A percentile compares a stretch with the other conserved stretches of the same genome.
Conservation (phyloP, 2,797 vertebrate genomes). For the Emydoidea blandingii region DNA sequence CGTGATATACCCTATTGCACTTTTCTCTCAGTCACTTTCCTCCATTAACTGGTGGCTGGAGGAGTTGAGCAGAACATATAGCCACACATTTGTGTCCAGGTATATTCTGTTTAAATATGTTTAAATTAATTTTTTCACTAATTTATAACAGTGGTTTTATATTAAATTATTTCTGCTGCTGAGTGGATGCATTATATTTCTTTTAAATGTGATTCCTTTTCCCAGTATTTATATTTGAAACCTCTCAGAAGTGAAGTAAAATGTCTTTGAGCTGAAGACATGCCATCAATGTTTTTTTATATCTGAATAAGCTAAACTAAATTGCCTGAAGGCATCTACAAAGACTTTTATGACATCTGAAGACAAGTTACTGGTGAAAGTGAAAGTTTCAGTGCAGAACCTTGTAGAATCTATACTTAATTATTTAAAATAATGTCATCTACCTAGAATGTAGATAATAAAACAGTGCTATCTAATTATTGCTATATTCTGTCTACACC, state of each 20-base stretch:
- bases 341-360: conserved; percentile 8
- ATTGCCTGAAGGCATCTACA: neutral
- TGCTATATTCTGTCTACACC: neutral
- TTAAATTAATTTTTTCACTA: neutral
- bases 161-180: neutral
- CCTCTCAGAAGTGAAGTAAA: conserved; percentile 26
- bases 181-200: neutral
- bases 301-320: conserved; percentile 9
- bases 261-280: neutral
- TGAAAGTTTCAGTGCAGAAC: neutral
- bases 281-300: conserved; percentile 3
- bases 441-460: neutral
- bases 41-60: neutral
- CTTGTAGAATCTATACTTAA: neutral
- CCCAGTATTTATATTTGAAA: conserved; percentile 4
- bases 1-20: neutral
- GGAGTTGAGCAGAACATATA: neutral
- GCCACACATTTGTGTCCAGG: neutral
- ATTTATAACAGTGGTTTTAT: neutral
- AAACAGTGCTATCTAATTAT: neutral
- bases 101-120: neutral
- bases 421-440: neutral
- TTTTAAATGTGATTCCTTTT: neutral
- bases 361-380: neutral
- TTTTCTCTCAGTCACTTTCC: neutral